Percentiles rank a stretch among this genome's conserved stretches.
Conservation (phyloP, 2,797 vertebrate genomes). For the Manis javanica region DNA sequence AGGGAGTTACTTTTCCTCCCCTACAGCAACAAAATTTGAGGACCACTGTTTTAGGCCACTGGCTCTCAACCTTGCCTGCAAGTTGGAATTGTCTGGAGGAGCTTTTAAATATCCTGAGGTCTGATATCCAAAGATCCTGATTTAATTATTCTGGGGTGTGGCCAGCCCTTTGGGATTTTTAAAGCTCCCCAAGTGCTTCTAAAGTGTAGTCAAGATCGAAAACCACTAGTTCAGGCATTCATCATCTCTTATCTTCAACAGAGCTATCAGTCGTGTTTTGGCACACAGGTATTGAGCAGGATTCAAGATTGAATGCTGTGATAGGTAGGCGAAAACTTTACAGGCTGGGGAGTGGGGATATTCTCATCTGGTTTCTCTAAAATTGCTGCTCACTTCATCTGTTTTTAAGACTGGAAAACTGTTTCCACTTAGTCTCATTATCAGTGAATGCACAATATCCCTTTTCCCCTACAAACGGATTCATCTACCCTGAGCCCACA, state of each 20-base stretch:
- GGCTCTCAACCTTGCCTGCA: neutral
- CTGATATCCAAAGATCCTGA: neutral
- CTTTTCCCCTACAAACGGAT: neutral
- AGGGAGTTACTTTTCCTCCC: neutral
- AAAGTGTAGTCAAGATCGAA: neutral
- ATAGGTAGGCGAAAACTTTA: neutral
- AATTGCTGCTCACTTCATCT: neutral
- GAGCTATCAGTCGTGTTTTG: neutral
- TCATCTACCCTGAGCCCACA: neutral
- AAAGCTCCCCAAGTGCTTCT: neutral
- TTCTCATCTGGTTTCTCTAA: neutral
- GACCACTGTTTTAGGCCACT: neutral
- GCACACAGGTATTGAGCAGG: neutral
- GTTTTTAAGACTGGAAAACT: neutral
- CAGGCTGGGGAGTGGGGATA: neutral
- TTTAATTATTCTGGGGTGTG: neutral
- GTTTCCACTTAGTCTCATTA: neutral
- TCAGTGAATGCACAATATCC: neutral
- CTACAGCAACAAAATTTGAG: neutral
- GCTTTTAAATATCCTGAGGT: neutral
- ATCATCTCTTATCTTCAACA: neutral
- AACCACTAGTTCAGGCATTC: neutral
- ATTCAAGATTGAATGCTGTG: neutral
- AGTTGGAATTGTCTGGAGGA: neutral
- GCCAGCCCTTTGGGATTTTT: neutral